A percentile compares a stretch with the other conserved stretches of the same genome.
These are phyloP conservation scores for Vidua macroura DNA, from an alignment of 2,113 vertebrate genomes.

Conservation along the genomic window DNA sequence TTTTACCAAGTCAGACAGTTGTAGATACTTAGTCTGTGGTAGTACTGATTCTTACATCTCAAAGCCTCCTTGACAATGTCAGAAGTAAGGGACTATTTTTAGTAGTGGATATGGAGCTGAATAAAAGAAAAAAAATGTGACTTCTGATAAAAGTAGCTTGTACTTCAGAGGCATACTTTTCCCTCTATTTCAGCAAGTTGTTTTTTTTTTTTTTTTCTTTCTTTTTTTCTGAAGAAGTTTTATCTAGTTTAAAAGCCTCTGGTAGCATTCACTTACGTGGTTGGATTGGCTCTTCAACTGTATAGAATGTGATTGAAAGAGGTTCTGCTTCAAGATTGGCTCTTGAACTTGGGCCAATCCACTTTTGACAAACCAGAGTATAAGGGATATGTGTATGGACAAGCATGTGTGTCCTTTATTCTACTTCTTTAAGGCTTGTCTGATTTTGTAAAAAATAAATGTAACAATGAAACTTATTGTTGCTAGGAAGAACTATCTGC, in stretches of 20 bases:
- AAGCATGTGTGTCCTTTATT: not conserved
- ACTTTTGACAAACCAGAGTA: not conserved
- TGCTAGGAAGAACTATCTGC: not conserved
- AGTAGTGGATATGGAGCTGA: not conserved
- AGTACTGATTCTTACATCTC: not conserved
- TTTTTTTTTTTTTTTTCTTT: not conserved
- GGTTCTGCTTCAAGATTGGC: constrained; percentile 27
- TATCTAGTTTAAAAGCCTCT: constrained; percentile 28
- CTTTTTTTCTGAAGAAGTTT: not conserved
- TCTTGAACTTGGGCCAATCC: constrained; percentile 38
- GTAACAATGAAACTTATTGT: not conserved
- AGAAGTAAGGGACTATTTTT: not conserved
- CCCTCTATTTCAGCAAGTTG: not conserved
- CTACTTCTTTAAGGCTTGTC: not conserved
- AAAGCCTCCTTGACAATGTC: not conserved
- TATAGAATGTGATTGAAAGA: constrained; percentile 48
- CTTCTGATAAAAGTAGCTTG: not conserved
- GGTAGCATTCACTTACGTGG: not conserved
- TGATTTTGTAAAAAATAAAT: not conserved
- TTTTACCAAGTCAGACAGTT: not conserved
- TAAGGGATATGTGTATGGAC: not conserved
- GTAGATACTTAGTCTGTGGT: not conserved
- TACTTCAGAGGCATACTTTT: not conserved
- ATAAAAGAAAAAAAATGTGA: not conserved
- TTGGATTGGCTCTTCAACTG: not conserved